Evolutionary conservation across 1,140 invertebrate genomes (phyloP), one percentile per base, ranked within the genome.

Genomic region (Wiebesia pumilae): DNA sequence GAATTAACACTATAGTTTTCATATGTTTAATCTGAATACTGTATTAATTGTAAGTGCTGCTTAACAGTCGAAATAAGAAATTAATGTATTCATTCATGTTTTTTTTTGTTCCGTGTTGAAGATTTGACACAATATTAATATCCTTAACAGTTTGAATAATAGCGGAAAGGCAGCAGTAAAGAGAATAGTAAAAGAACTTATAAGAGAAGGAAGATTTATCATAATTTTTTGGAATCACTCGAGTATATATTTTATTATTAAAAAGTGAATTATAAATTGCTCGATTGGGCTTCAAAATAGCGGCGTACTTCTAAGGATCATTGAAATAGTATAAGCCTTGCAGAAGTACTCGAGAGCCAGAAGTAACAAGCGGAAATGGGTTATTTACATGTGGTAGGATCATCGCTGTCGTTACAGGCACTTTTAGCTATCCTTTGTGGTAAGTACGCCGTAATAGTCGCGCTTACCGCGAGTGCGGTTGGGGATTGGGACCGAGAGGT

Each of bases 281-380:
- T 12, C 27, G 12, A 33, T 33, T 33, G n/a, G n/a, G 1, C 27
- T 51, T 51, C 2, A 4, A 58, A 54, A 10, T 33, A 12, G 51
- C 78, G 54, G 54, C 54, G 21, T 38, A 65, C 16, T 80, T 62
- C 51, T 80, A 80, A 80, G 58, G 33, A n/a, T 27, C 3, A 54
- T 79, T 21, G 33, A 62, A 4, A 24, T 2, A 33, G 75, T 33
- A 21, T n/a, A 62, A 35, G 33, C 3, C 43, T 30, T 58, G 9
- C 24, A 30, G 30, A 19, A 67, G 33, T 35, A n/a, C 27, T n/a
- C 30, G 27, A 35, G 51, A 58, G 19, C 7, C n/a, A 16, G 35
- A n/a, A 38, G 14, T 84, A 84, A 84, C 73, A 78, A 67, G 58
- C n/a, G 71, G 38, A 54, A 65, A 40, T 78, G 38, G 67, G 30